Evolutionary conservation across 2,113 vertebrate species (phyloP), one percentile per base, ranked within the genome.

Genomic region (Proteles cristata): DNA sequence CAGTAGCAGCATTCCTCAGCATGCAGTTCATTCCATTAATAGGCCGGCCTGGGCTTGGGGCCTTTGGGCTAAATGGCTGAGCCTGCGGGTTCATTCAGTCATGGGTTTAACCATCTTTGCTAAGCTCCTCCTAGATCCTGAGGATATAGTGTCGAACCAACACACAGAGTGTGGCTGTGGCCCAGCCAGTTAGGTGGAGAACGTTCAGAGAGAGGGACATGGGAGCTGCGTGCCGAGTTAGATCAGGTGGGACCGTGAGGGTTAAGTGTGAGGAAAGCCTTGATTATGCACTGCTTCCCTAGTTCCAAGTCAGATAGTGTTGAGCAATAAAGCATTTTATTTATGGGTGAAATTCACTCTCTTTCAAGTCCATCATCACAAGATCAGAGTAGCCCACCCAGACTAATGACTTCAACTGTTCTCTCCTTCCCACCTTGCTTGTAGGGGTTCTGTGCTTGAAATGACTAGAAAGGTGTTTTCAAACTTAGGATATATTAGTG

Each of bases 231-330:
- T 50, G 28, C 26, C 43, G 9, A 55, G 5, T 45, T n/a, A 6
- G 66, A 3, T 43, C 48, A 15, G 4, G 7, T 2, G 35, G 26
- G 35, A 28, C 15, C 15, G 53, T 80, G 5, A 0, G 0, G 45
- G 31, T 39, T 5, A 26, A 80, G 55, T n/a, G 1, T 53, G 55
- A 87, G 39, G 25, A 31, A 25, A 73, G 53, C 28, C 50, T 68
- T 71, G 77, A 31, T 45, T 19, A 45, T 79, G 68, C 5, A 53
- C 83, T 73, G 5, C 25, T 61, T 73, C 19, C 14, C 5, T 21
- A 25, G 31, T 11, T 17, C 26, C 43, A 33, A 31, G 31, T 68
- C 31, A 45, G 50, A 76, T 11, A 28, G 11, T n/a, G 31, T 50
- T 17, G 35, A 55, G 35, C 31, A 80, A 33, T 35, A 63, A 85